Evolutionary conservation across 53 echinoderm and acorn worm genomes (phyloP).

Genomic region (Paracentrotus lividus): DNA sequence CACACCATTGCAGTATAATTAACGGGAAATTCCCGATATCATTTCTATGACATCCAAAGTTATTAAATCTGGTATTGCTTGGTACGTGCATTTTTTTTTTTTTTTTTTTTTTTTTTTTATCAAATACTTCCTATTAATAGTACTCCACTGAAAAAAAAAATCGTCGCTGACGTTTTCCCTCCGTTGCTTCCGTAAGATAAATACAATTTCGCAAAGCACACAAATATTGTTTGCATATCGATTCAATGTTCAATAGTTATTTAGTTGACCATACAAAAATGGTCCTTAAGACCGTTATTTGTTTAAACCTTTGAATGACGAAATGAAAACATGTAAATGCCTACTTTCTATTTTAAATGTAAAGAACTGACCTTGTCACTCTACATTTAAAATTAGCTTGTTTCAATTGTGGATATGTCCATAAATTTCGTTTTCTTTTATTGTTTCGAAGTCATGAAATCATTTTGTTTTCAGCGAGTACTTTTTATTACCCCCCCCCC

Average conservation of each 20-base stretch:
- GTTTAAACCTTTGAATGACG: not conserved
- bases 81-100: not conserved
- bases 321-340: too few relatives aligned
- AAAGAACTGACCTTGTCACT: not conserved
- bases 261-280: not conserved
- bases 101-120: too few relatives aligned
- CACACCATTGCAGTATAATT: not conserved
- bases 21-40: not conserved
- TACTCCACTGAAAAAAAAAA: not conserved
- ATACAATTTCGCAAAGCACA: not conserved
- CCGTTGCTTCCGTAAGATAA: not conserved
- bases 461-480: too few relatives aligned
- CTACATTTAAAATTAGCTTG: too few relatives aligned
- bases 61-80: not conserved
- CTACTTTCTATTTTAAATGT: too few relatives aligned
- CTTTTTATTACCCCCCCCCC: too few relatives aligned
- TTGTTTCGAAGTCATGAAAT: too few relatives aligned
- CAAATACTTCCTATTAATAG: slow-evolving; percentile 3
- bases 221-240: not conserved
- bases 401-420: too few relatives aligned
- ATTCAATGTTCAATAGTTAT: not conserved
- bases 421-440: too few relatives aligned
- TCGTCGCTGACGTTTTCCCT: not conserved
- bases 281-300: not conserved
- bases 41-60: not conserved